Evolutionary conservation across 2,888 invertebrate genomes (phyloP).

Genomic region (Panopea generosa): DNA sequence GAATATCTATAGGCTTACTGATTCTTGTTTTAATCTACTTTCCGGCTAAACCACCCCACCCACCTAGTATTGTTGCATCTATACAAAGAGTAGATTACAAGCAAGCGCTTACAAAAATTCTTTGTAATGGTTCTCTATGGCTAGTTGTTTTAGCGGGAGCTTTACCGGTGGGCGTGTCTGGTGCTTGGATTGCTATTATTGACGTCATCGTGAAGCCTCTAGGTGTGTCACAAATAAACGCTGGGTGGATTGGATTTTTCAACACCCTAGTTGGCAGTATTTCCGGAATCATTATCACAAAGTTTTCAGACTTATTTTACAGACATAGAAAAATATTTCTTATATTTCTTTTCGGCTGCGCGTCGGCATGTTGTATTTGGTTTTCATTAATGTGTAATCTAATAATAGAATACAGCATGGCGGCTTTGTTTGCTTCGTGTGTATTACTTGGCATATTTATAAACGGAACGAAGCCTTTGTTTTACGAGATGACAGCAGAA

Average conservation of each 20-base stretch:
- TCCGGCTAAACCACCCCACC: constrained; percentile 74
- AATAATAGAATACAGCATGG: constrained; percentile 19
- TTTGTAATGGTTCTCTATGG: constrained; percentile 45
- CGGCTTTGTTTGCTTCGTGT: constrained; percentile 39
- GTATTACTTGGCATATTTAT: constrained; percentile 46
- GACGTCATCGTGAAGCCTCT: constrained; percentile 48
- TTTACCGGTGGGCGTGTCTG: constrained; percentile 29
- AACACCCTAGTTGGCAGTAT: constrained; percentile 45
- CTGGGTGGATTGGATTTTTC: constrained; percentile 58
- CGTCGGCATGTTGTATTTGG: constrained; percentile 32
- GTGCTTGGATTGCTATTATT: constrained; percentile 42
- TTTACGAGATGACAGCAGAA: constrained; percentile 50
- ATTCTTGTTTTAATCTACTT: constrained; percentile 73
- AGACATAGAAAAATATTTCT: constrained; percentile 39
- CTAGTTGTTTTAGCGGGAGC: constrained; percentile 31
- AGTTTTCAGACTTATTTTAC: constrained; percentile 43
- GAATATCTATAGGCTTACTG: constrained; percentile 27
- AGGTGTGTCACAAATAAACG: constrained; percentile 46
- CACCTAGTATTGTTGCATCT: constrained; percentile 75
- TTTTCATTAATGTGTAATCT: constrained; percentile 35
- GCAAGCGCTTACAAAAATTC: constrained; percentile 31
- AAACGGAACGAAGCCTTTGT: constrained; percentile 47
- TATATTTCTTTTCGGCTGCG: constrained; percentile 13
- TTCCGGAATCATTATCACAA: constrained; percentile 38
- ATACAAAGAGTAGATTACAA: constrained; percentile 68